phyloP scores from a whole-genome alignment of 2,797 vertebrate species.

The Aldrovandia affinis region DNA sequence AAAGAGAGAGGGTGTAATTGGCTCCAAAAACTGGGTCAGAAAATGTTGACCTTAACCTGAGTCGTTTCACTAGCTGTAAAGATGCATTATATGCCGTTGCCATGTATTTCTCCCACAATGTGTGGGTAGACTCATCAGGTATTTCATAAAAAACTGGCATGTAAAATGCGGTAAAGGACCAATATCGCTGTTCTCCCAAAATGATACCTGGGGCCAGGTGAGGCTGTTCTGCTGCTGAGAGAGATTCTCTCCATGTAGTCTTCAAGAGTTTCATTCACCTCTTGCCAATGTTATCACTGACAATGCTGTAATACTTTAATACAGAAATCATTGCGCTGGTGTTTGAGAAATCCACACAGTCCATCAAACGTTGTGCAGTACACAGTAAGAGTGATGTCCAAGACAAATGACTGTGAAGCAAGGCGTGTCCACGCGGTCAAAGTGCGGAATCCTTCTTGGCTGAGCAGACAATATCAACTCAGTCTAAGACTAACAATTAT shows the following conservation, averaged over 20 bases:
- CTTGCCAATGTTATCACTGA: neutral
- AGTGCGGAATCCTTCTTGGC: neutral
- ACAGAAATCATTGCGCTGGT: neutral
- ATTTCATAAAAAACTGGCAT: neutral
- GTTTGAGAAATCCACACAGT: neutral
- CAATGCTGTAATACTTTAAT: neutral
- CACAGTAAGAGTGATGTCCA: neutral
- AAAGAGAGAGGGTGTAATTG: too few species aligned
- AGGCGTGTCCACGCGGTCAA: neutral
- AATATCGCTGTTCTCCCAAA: neutral
- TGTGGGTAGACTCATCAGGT: neutral
- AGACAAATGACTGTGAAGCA: too few species aligned
- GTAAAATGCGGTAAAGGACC: neutral
- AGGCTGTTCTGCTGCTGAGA: neutral
- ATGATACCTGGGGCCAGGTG: neutral
- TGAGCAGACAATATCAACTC: neutral
- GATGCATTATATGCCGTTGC: neutral
- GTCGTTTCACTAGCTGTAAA: neutral
- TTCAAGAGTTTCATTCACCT: neutral
- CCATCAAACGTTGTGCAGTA: neutral
- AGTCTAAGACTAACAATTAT: slow-evolving; percentile 5
- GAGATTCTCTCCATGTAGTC: too few species aligned
- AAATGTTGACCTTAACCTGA: too few species aligned
- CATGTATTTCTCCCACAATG: neutral
- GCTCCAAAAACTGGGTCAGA: too few species aligned